These are phyloP conservation scores for Disparrhopalites patrizii DNA, from an alignment of 2,888 invertebrate species.

Conservation along the genomic window DNA sequence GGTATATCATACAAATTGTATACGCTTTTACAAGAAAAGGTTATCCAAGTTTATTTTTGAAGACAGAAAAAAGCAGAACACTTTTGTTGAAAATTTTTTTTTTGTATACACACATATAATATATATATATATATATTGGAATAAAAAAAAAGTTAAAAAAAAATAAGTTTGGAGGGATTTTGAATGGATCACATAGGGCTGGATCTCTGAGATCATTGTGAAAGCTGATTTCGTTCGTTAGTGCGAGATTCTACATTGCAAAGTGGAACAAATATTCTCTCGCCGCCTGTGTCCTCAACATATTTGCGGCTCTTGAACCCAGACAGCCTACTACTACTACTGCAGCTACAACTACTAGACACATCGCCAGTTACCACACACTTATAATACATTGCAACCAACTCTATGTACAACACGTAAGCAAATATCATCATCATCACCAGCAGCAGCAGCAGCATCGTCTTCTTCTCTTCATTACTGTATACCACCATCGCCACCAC, in stretches of 20 bases:
- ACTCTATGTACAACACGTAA: not conserved
- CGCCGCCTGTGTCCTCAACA: conserved; percentile 18
- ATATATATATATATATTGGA: not conserved
- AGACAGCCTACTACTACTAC: conserved; percentile 22
- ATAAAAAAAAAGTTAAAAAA: not conserved
- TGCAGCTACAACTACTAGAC: not conserved
- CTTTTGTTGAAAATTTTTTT: too few relatives aligned
- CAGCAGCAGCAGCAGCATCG: not conserved
- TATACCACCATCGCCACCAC: too few relatives aligned
- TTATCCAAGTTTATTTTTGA: too few relatives aligned
- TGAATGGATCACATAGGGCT: conserved; percentile 13
- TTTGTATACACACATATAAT: too few relatives aligned
- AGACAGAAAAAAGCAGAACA: too few relatives aligned
- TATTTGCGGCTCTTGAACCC: conserved; percentile 28
- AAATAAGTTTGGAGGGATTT: conserved; percentile 9
- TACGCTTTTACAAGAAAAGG: too few relatives aligned
- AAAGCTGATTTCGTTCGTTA: conserved; percentile 32
- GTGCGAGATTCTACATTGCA: conserved; percentile 19
- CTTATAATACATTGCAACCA: not conserved
- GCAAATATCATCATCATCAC: conserved; percentile 5
- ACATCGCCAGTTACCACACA: conserved; percentile 2
- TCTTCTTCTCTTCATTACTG: too few relatives aligned
- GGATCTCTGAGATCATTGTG: conserved; percentile 30
- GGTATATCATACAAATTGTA: too few relatives aligned
- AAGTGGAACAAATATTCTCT: conserved; percentile 27